These are phyloP conservation scores for Chloroceryle aenea DNA, from an alignment of 2,113 vertebrate genomes.

Conservation along the genomic window DNA sequence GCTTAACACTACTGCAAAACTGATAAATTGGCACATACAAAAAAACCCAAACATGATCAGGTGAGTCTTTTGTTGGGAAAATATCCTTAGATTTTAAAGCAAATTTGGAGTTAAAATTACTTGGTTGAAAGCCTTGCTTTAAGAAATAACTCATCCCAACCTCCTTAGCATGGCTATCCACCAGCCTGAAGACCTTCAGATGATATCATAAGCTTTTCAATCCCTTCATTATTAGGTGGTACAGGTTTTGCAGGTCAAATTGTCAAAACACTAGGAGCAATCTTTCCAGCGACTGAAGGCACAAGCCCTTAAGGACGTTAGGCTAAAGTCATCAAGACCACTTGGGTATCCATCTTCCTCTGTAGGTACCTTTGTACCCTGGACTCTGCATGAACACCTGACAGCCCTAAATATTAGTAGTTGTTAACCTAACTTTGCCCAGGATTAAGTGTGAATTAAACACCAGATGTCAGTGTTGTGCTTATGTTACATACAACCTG, in stretches of 20 bases:
- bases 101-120: not conserved
- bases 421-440: not conserved
- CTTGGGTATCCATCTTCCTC: too few species aligned
- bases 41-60: not conserved
- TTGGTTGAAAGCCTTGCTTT: not conserved
- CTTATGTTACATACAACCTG: slow-evolving; percentile 56
- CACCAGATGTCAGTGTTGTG: slow-evolving; percentile 83
- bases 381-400: not conserved
- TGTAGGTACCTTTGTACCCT: not conserved
- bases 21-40: not conserved
- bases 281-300: not conserved
- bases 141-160: not conserved
- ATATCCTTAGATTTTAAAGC: not conserved
- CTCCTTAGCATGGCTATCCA: not conserved
- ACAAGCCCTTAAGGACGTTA: not conserved
- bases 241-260: not conserved
- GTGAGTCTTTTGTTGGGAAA: not conserved
- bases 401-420: not conserved
- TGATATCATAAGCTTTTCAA: not conserved
- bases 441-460: not conserved
- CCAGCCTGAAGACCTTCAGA: not conserved
- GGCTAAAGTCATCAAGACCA: rapidly evolving
- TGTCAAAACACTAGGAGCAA: not conserved
- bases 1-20: not conserved
- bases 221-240: not conserved